Base-by-base conservation (phyloP, 2,888 invertebrate genomes). In the Caprella mutica region DNA sequence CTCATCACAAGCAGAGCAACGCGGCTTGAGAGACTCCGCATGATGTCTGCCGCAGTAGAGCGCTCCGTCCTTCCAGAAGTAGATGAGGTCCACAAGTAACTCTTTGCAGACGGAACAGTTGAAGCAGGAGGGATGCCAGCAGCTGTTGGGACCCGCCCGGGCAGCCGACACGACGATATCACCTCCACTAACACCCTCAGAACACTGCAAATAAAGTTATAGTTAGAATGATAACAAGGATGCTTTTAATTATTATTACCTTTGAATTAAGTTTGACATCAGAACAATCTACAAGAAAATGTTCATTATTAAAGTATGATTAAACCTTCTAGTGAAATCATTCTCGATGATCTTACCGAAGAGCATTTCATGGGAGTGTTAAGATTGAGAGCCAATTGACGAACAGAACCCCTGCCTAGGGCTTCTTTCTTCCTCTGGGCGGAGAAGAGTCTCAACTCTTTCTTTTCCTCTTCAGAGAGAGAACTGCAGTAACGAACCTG, bases 1-100 rank as follows among this genome's bases (percentile, higher is more conserved):
- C 85, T 97, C 97, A 77, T 97, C 96, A 72, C 97, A 98, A 46
- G 92, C 91, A 2, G 92, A 90, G 73, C 97, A 98, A 66, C 97
- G 76, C 0, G 97, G 97, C 72, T 97, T 97, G 66, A 94, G 79
- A 5, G 87, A 86, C 77, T 97, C 97, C 1, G 97, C 96, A 74
- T 97, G 96, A 73, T 97, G 97, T 48, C 97, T 12, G 2, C 96
- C 96, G 74, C 97, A 97, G 76, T 88, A 96, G 55, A 97, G 79
- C 59, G 85, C 78, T 2, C 72, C 74, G 56, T 89, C 89, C 70
- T 86, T 82, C 81, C 83, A 87, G 79, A 96, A 97, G 78, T 96
- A 96, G 72, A 96, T 93, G 71, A 97, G 82, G 77, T 97, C 96
- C 48, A 97, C 94, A 65, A 97, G 82, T 67, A 96, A 81, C 74